A percentile compares a stretch with the other conserved stretches of the same genome.
These are phyloP conservation scores for Myotis lucifugus DNA, from an alignment of 2,113 vertebrate genomes.

Conservation along the genomic window DNA sequence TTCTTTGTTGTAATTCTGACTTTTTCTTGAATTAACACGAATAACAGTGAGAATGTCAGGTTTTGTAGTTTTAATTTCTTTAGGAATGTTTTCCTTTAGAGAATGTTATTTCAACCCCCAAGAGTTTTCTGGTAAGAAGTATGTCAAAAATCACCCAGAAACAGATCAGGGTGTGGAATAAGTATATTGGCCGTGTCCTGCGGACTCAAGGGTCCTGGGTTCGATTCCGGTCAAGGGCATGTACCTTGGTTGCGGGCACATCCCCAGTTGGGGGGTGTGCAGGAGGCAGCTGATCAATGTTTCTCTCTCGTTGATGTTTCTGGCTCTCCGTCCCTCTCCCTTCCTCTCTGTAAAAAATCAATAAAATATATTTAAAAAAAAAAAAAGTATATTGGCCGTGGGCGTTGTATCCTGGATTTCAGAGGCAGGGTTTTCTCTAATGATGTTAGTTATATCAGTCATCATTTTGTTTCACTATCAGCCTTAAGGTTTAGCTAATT, in stretches of 20 bases:
- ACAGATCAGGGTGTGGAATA: neutral
- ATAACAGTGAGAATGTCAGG: neutral
- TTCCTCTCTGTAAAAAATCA: too few species aligned
- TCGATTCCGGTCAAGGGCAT: too few species aligned
- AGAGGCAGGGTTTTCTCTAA: neutral
- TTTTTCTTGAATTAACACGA: slow-evolving; percentile 39
- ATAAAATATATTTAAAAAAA: too few species aligned
- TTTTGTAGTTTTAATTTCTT: neutral
- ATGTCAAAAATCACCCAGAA: neutral
- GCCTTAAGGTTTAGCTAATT: neutral
- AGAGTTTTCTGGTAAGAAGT: neutral
- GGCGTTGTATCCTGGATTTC: neutral
- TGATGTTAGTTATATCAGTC: neutral
- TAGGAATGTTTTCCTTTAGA: neutral
- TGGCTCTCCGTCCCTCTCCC: too few species aligned
- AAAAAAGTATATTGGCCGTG: neutral
- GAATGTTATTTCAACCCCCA: neutral
- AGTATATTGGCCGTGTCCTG: neutral
- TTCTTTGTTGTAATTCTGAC: neutral
- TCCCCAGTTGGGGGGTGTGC: too few species aligned
- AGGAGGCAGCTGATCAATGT: too few species aligned
- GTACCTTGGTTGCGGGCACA: too few species aligned
- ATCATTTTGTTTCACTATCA: neutral
- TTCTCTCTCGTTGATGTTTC: too few species aligned
- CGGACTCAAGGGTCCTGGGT: too few species aligned